phyloP scores from a whole-genome alignment of 2,113 vertebrate genomes.

The Lates calcarifer region DNA sequence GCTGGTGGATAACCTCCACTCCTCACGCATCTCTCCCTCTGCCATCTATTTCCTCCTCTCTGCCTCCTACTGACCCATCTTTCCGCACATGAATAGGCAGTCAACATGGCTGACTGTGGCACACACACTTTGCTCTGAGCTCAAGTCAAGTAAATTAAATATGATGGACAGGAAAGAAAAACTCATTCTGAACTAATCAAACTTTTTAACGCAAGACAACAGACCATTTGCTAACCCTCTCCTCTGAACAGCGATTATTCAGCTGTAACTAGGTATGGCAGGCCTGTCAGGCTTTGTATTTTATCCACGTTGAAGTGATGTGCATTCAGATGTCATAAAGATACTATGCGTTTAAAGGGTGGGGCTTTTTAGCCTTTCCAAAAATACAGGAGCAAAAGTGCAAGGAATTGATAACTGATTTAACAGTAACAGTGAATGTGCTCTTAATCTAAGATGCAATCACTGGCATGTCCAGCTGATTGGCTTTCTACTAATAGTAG shows the following conservation, averaged over 20 bases:
- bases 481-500: neutral
- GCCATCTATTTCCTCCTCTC: slow-evolving; percentile 68
- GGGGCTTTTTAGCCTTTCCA: neutral
- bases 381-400: neutral
- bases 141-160: slow-evolving; percentile 35
- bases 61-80: slow-evolving; percentile 43
- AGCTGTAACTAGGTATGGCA: neutral
- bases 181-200: slow-evolving; percentile 17
- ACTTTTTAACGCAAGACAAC: slow-evolving; percentile 7
- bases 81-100: slow-evolving; percentile 39
- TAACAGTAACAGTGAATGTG: neutral
- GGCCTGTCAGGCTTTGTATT: neutral
- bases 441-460: neutral
- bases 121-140: neutral
- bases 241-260: neutral
- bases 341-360: neutral
- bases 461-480: neutral
- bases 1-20: slow-evolving; percentile 82
- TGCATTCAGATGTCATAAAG: neutral
- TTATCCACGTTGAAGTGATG: neutral
- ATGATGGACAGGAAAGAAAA: slow-evolving; percentile 39
- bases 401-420: neutral
- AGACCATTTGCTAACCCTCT: neutral
- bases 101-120: slow-evolving; percentile 6
- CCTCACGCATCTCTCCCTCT: slow-evolving; percentile 61